Conservation (phyloP, 35 echinoderm and acorn worm species). For the Chiridota heheva region DNA sequence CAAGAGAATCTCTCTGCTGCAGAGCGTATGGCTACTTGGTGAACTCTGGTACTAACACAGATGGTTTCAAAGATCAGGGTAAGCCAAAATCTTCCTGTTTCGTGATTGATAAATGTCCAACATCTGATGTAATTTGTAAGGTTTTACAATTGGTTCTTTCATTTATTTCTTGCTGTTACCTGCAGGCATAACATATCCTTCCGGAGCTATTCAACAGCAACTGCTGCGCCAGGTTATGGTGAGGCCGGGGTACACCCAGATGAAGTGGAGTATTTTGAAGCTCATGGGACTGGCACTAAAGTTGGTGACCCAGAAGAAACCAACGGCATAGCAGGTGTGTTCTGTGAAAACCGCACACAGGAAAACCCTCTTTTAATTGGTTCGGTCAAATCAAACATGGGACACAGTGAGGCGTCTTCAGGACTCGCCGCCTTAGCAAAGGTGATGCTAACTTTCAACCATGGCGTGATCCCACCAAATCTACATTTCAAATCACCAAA, state of each 20-base stretch:
- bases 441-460: slow-evolving; percentile 60
- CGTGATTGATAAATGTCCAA: background rate
- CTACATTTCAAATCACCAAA: slow-evolving; percentile 76
- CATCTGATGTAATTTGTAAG: background rate
- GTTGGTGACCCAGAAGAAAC: slow-evolving; percentile 84
- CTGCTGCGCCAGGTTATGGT: slow-evolving; percentile 55
- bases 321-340: slow-evolving; percentile 56
- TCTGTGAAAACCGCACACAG: slow-evolving; percentile 65
- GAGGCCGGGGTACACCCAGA: slow-evolving; percentile 66
- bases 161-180: background rate
- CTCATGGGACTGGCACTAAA: slow-evolving; percentile 91
- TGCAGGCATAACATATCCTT: slow-evolving; percentile 81
- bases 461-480: slow-evolving; percentile 73
- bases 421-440: slow-evolving; percentile 85
- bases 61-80: slow-evolving; percentile 92
- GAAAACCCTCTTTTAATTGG: slow-evolving; percentile 73
- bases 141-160: too few relatives aligned
- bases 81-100: slow-evolving; percentile 1
- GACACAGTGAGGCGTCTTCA: slow-evolving; percentile 71
- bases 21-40: slow-evolving; percentile 66
- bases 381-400: slow-evolving; percentile 96
- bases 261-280: slow-evolving; percentile 78
- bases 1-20: slow-evolving; percentile 64
- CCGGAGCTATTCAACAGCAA: slow-evolving; percentile 51
- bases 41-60: slow-evolving; percentile 84